Evolutionary conservation across 1,140 invertebrate species (phyloP), one percentile per base, ranked within the genome.

Genomic region (Battus philenor): DNA sequence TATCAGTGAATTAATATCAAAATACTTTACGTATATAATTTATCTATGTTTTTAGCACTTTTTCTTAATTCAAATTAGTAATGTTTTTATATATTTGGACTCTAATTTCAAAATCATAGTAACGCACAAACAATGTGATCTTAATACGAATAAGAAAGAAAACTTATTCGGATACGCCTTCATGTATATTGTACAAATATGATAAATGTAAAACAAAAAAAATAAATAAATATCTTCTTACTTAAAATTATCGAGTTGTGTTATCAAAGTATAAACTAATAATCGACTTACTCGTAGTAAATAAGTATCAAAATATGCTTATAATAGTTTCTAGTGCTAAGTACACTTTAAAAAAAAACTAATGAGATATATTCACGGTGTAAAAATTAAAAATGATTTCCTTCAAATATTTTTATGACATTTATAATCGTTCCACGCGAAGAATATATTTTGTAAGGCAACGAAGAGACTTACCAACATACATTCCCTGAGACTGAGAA

Each of bases 401-500:
- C 58, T 73, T 80, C 41, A 61, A 68, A 78, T 76, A 74, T 74
- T 80, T 79, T 77, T 78, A 82, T 72, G 63, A 77, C 48, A 60
- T 76, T 72, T 80, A 63, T 68, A 71, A 69, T 68, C 55, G 62
- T 73, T 69, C 65, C 67, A 76, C 34, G 69, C 59, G 70, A 70
- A 51, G 68, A 73, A 78, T 59, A 74, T 79, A 78, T 72, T 67
- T 67, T 72, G 68, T 83, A 81, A 83, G 77, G 75, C 68, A 83
- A 83, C 79, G 73, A 79, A 79, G 77, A 83, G 79, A 81, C 79
- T 83, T 70, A 78, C 66, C 77, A 79, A 77, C 70, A 76, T 64
- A 79, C 79, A 83, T 83, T 83, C 79, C 79, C 77, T 73, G 76
- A 83, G 79, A 83, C 79, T 83, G 77, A 82, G 49, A 76, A 61